Percentiles rank a stretch among this genome's conserved stretches.
phyloP scores from a whole-genome alignment of 2,113 vertebrate species.

The Myotis lucifugus region DNA sequence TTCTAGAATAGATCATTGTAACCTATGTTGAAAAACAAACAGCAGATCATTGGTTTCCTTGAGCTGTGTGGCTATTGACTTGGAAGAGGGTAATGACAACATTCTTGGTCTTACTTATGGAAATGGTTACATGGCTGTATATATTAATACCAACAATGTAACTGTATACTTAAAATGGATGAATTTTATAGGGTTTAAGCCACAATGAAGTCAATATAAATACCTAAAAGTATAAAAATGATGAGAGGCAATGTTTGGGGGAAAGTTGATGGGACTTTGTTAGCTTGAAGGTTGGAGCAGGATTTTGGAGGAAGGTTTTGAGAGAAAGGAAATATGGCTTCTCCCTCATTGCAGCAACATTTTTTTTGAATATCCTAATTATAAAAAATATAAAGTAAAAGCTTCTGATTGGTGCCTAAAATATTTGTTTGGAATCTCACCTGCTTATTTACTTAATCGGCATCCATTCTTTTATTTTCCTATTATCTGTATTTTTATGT shows the following conservation, averaged over 20 bases:
- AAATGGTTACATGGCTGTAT: not conserved
- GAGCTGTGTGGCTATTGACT: not conserved
- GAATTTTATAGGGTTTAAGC: not conserved
- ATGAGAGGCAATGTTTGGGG: not conserved
- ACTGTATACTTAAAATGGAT: not conserved
- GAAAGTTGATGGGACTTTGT: not conserved
- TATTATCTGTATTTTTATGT: not conserved
- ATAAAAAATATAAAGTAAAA: not conserved
- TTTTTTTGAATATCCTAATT: not conserved
- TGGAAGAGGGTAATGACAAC: not conserved
- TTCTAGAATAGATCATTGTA: not conserved
- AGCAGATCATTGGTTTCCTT: not conserved
- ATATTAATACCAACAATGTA: not conserved
- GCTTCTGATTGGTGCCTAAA: not conserved
- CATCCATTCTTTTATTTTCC: not conserved
- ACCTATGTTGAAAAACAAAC: not conserved
- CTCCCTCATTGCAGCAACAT: not conserved
- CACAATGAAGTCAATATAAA: not conserved
- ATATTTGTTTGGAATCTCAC: not conserved
- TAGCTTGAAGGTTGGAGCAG: not conserved
- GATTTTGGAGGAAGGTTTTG: not conserved
- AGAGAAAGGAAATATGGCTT: not conserved
- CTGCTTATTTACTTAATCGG: not conserved
- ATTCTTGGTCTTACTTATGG: not conserved
- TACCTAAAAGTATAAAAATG: not conserved